A percentile compares a stretch with the other conserved stretches of the same genome.
Conservation (phyloP, 1,140 invertebrate species). For the Nylanderia fulva region DNA sequence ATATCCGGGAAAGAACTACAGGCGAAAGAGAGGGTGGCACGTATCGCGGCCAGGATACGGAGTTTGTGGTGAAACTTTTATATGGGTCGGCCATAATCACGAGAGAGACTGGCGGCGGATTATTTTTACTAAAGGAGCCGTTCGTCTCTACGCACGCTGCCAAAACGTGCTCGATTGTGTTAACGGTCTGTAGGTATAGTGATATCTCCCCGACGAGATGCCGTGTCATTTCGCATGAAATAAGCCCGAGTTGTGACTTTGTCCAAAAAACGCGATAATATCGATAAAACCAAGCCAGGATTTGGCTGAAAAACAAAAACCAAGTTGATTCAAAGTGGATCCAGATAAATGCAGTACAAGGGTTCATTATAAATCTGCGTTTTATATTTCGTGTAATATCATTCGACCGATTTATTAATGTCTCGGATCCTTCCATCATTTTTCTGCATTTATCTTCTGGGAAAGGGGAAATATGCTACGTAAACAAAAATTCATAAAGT, state of each 20-base stretch:
- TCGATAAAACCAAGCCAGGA: slow-evolving; percentile 56
- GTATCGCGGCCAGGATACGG: slow-evolving; percentile 24
- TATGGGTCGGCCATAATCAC: slow-evolving; percentile 42
- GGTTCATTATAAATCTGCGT: neutral
- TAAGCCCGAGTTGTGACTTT: slow-evolving; percentile 72
- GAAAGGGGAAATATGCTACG: neutral
- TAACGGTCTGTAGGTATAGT: slow-evolving; percentile 64
- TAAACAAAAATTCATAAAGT: neutral
- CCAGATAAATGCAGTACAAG: neutral
- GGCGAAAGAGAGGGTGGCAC: neutral
- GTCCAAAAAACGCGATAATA: slow-evolving; percentile 68
- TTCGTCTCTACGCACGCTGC: slow-evolving; percentile 53
- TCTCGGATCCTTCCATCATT: neutral
- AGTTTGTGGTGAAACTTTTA: slow-evolving; percentile 68
- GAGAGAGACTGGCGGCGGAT: neutral
- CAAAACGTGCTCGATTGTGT: slow-evolving; percentile 72
- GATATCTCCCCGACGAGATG: slow-evolving; percentile 33
- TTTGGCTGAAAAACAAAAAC: slow-evolving; percentile 79
- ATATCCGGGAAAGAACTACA: neutral
- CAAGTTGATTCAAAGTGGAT: slow-evolving; percentile 47
- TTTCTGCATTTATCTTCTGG: neutral
- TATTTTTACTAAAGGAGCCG: neutral
- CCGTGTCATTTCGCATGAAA: slow-evolving; percentile 72
- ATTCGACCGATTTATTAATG: neutral
- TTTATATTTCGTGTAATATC: neutral